These are phyloP conservation scores for Sitta europaea DNA, from an alignment of 2,113 vertebrate species.

Conservation along the genomic window DNA sequence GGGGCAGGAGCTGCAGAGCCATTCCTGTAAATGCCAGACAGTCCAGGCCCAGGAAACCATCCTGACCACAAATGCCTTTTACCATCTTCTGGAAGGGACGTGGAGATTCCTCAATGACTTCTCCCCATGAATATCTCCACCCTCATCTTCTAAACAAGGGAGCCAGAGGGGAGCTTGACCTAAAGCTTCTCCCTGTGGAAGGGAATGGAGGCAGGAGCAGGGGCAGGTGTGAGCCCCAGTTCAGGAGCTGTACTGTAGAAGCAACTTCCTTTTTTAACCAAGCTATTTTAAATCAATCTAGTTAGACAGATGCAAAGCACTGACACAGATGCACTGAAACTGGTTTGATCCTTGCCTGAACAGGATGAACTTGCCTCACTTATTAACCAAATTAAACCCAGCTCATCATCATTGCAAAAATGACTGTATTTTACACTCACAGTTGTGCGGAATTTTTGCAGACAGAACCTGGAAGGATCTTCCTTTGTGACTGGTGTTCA, in stretches of 20 bases:
- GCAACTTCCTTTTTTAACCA: neutral
- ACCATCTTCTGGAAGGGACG: neutral
- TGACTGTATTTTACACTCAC: neutral
- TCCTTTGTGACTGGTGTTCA: neutral
- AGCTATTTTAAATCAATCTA: neutral
- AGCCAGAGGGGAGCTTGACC: neutral
- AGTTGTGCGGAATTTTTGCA: neutral
- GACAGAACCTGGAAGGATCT: neutral
- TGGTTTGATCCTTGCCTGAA: conserved; percentile 40
- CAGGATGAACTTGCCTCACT: conserved; percentile 44
- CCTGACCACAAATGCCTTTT: neutral
- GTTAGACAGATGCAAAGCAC: conserved; percentile 27
- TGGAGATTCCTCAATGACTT: neutral
- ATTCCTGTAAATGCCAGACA: rapidly evolving
- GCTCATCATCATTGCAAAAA: conserved; percentile 26
- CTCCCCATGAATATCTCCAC: rapidly evolving
- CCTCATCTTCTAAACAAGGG: neutral
- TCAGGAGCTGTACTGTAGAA: neutral
- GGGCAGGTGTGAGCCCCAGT: neutral
- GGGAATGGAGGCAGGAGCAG: neutral
- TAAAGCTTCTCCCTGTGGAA: neutral
- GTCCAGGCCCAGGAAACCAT: neutral
- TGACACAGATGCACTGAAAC: conserved; percentile 11
- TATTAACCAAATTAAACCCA: conserved; percentile 41
- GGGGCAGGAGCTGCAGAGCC: neutral